These are phyloP conservation scores for Synanthedon vespiformis DNA, from an alignment of 2,888 invertebrate genomes.

Conservation along the genomic window DNA sequence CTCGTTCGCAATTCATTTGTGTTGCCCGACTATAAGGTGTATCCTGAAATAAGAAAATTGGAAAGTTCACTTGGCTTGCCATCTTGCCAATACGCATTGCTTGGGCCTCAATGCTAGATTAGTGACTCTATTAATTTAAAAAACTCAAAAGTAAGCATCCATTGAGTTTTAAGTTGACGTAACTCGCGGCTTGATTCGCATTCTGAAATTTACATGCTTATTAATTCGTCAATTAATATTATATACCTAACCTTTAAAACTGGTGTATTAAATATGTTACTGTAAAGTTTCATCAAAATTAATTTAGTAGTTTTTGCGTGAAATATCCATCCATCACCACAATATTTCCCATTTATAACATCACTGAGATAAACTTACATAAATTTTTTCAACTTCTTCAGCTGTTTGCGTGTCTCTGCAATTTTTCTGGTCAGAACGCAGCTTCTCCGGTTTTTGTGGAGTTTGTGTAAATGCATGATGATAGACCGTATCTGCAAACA, in stretches of 20 bases:
- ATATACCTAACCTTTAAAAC: too few relatives aligned
- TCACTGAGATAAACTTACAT: conserved; percentile 33
- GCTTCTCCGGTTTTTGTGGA: conserved; percentile 68
- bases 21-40: conserved; percentile 69
- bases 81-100: background rate
- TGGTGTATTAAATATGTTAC: background rate
- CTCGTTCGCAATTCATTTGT: conserved; percentile 71
- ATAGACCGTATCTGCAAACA: conserved; percentile 70
- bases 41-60: conserved; percentile 31
- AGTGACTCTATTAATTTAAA: too few relatives aligned
- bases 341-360: too few relatives aligned
- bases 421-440: conserved; percentile 60
- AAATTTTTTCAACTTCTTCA: conserved; percentile 56
- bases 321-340: too few relatives aligned
- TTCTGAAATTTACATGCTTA: too few relatives aligned
- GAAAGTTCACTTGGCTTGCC: background rate
- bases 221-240: too few relatives aligned
- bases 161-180: too few relatives aligned
- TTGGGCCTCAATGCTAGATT: too few relatives aligned
- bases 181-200: too few relatives aligned
- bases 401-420: conserved; percentile 78
- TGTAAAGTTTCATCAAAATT: too few relatives aligned
- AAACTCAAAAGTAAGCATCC: too few relatives aligned
- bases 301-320: too few relatives aligned
- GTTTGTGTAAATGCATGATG: conserved; percentile 90